Evolutionary conservation across 2,113 vertebrate genomes (phyloP).

Genomic region (Dendropsophus ebraccatus): DNA sequence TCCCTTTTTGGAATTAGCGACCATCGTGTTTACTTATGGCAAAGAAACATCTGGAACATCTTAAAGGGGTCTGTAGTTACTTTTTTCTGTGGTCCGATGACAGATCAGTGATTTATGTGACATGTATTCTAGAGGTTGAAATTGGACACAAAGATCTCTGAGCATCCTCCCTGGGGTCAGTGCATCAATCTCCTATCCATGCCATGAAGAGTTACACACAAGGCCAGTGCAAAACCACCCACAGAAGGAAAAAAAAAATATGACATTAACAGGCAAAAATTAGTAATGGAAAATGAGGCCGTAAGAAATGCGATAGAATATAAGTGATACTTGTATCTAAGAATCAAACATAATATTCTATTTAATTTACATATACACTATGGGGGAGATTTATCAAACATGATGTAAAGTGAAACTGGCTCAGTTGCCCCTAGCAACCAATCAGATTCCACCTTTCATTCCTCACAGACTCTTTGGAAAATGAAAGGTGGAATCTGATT

Average conservation of each 20-base stretch:
- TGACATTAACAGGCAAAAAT: background rate
- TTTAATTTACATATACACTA: background rate
- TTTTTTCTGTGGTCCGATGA: slow-evolving; percentile 61
- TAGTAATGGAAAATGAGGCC: background rate
- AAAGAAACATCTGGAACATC: slow-evolving; percentile 63
- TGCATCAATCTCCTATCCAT: slow-evolving; percentile 71
- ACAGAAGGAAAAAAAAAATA: background rate
- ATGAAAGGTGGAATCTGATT: too few relatives aligned
- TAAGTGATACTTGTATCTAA: background rate
- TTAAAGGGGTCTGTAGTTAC: slow-evolving; percentile 59
- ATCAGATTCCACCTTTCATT: too few relatives aligned
- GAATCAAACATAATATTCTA: background rate
- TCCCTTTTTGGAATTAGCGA: background rate
- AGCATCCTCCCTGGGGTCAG: slow-evolving; percentile 70
- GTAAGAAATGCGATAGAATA: background rate
- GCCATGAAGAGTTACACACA: slow-evolving; percentile 51
- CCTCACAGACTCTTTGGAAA: too few relatives aligned
- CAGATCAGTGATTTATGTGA: slow-evolving; percentile 56
- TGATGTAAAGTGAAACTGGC: too few relatives aligned
- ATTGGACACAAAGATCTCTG: slow-evolving; percentile 17
- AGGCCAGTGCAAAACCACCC: background rate
- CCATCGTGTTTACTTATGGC: slow-evolving; percentile 17
- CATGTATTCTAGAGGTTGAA: slow-evolving; percentile 42
- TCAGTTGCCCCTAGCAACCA: too few relatives aligned
- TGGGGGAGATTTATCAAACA: too few relatives aligned